A percentile compares a stretch with the other conserved stretches of the same genome.
Evolutionary conservation across 1,140 invertebrate species (phyloP).

Genomic region (Diuraphis noxia): DNA sequence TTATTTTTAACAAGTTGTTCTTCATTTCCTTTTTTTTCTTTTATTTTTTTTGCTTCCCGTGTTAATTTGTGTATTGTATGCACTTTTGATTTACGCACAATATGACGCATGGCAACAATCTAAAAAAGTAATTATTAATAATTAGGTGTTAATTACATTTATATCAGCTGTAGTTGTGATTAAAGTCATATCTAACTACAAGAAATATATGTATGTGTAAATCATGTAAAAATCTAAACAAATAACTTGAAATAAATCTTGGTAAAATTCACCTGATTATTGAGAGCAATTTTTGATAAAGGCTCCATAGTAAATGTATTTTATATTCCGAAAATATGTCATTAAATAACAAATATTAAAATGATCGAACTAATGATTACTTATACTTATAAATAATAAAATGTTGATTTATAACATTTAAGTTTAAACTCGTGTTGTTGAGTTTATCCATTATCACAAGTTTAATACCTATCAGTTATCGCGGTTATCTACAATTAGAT

Average conservation of each 20-base stretch:
- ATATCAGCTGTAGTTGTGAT: no score
- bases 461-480: no score
- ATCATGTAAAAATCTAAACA: neutral
- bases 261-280: conserved; percentile 19
- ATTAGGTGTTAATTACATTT: no score
- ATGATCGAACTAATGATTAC: no score
- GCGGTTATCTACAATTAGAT: no score
- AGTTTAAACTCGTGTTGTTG: no score
- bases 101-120: conserved; percentile 54
- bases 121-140: conserved; percentile 24
- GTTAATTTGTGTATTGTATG: conserved; percentile 52
- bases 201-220: no score
- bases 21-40: conserved; percentile 52
- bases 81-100: conserved; percentile 53
- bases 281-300: neutral
- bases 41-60: conserved; percentile 43
- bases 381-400: no score
- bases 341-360: no score
- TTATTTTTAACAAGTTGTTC: conserved; percentile 54
- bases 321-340: neutral
- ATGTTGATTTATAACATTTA: no score
- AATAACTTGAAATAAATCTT: neutral
- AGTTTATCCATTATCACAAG: no score
- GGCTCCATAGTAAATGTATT: conserved; percentile 33
- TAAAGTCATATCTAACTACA: no score